Base-by-base conservation (phyloP, 2,797 vertebrate genomes). In the Hipposideros larvatus region DNA sequence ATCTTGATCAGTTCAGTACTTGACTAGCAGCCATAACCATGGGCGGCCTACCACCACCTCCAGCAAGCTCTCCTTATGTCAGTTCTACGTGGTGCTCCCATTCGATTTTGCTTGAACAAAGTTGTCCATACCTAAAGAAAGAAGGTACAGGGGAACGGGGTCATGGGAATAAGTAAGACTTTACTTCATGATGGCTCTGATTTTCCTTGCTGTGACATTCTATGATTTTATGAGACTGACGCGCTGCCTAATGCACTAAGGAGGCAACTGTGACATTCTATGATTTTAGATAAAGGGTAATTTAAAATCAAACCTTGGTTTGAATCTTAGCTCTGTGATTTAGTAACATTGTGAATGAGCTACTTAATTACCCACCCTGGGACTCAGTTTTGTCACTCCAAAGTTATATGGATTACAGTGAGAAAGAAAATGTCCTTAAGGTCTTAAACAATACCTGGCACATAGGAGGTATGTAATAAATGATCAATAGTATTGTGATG, bases 241-340 rank as follows among this genome's bases (percentile, higher is more conserved):
- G 37, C 37, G 37, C 37, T 37, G 37, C 37, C 37, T 37, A 37
- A 37, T 37, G 37, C 37, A 37, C 37, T 37, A 37, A 37, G 37
- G 37, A 37, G 37, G 37, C 37, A 37, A 37, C 15, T 63, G 19
- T 88, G 43, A 89, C 11, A 70, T 2, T 43, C 31, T 59, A 13
- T 78, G 55, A 66, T 51, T 92, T 77, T 34, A 74, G 9, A 78
- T 65, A 87, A 43, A 82, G 4, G 4, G 2, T 78, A 71, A 82
- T 57, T 91, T 48, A 94, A 96, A n/a, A 86, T 74, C n/a, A 63
- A n/a, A 71, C 24, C 51, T 78, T 18, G 18, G 31, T 75, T 66
- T 83, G 11, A 75, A 83, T 61, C 31, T 63, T n/a, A 73, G 10
- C 26, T 90, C 86, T 79, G 28, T 84, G 66, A 77, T 53, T 66